A percentile compares a stretch with the other conserved stretches of the same genome.
phyloP scores from a whole-genome alignment of 2,797 vertebrate species.

The Tokudaia tokunoshimensis region DNA sequence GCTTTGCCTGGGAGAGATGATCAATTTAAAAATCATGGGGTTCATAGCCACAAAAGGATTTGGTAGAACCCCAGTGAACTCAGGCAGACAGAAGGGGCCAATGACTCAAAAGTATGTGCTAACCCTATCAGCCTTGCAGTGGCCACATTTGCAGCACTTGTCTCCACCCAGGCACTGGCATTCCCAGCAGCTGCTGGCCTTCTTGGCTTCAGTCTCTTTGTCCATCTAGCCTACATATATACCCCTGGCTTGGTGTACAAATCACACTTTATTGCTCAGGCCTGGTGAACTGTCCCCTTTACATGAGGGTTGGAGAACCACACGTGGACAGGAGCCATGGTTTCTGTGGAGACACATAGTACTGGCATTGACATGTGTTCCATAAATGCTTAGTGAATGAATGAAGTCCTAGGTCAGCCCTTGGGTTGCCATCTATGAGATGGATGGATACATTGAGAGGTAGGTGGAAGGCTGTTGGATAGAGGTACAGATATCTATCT shows the following conservation, averaged over 20 bases:
- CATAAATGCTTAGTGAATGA: not conserved
- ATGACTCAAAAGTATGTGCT: not conserved
- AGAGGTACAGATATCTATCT: not conserved
- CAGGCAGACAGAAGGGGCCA: not conserved
- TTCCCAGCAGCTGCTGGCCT: not conserved
- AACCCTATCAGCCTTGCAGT: not conserved
- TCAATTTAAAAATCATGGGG: not conserved
- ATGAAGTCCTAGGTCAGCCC: not conserved
- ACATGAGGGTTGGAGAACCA: not conserved
- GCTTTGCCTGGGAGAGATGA: not conserved
- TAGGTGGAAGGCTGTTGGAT: not conserved
- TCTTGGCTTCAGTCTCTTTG: not conserved
- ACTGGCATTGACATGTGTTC: not conserved
- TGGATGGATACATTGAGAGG: not conserved
- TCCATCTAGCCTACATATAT: too few relatives aligned
- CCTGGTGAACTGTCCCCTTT: not conserved
- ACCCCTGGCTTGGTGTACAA: not conserved
- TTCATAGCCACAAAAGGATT: not conserved
- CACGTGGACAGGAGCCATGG: not conserved
- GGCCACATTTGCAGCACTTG: too few relatives aligned
- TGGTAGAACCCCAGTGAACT: not conserved
- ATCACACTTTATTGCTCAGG: not conserved
- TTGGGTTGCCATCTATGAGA: not conserved
- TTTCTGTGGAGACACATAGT: not conserved
- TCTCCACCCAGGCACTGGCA: accelerated